Evolutionary conservation across 2,113 vertebrate genomes (phyloP).

Genomic region (Anas platyrhynchos): DNA sequence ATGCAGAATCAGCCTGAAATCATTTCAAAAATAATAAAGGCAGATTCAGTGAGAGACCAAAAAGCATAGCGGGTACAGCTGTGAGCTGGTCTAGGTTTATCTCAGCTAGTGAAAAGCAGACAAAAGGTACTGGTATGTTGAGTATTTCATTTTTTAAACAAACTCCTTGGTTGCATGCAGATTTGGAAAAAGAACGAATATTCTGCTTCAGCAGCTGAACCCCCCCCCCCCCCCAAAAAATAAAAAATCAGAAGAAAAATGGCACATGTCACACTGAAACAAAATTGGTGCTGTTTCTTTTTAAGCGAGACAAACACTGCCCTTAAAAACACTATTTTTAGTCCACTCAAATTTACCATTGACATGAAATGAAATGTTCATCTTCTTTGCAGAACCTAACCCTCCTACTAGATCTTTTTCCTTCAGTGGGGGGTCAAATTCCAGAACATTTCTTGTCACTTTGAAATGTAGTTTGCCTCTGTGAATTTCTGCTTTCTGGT

Average conservation of each 20-base stretch:
- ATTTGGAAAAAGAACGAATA: constrained; percentile 29
- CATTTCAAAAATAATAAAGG: not conserved
- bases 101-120: constrained; percentile 43
- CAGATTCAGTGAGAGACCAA: constrained; percentile 23
- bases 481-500: not conserved
- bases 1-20: constrained; percentile 59
- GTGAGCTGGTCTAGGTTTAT: constrained; percentile 50
- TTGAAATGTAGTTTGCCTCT: not conserved
- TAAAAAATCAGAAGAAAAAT: constrained; percentile 13
- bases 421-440: not conserved
- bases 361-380: not conserved
- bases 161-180: not conserved
- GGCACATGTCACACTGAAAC: not conserved
- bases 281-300: not conserved
- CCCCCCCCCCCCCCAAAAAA: not conserved
- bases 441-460: not conserved
- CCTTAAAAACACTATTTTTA: constrained; percentile 43
- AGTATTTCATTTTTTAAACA: not conserved
- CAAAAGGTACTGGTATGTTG: constrained; percentile 43
- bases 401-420: not conserved
- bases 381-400: not conserved
- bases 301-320: not conserved
- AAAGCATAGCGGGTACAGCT: constrained; percentile 30
- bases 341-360: not conserved
- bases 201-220: constrained; percentile 43